A percentile compares a stretch with the other conserved stretches of the same genome.
Conservation (phyloP, 2,797 vertebrate species). For the Hybognathus amarus region DNA sequence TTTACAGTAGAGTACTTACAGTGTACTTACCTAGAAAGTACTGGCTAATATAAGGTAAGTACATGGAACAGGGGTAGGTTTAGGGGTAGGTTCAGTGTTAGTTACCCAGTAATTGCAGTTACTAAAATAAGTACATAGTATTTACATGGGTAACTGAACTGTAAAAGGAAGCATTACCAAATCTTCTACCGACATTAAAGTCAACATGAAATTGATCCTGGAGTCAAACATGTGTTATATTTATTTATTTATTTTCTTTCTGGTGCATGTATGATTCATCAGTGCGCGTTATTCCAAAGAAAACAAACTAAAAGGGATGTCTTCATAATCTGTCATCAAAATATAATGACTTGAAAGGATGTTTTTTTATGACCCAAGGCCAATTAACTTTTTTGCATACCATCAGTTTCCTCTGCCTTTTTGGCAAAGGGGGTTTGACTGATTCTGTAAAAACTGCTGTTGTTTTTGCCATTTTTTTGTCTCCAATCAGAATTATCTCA, state of each 20-base stretch:
- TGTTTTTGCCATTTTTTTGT: not conserved
- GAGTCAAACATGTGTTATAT: not conserved
- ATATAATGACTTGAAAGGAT: not conserved
- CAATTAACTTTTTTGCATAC: not conserved
- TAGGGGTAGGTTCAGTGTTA: too few species aligned
- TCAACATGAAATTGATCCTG: not conserved
- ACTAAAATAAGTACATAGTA: too few species aligned
- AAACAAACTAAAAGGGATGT: not conserved
- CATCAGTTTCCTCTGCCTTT: not conserved
- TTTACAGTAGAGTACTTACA: too few species aligned
- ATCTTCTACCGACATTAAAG: not conserved
- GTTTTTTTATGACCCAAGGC: not conserved
- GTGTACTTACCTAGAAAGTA: too few species aligned
- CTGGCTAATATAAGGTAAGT: too few species aligned
- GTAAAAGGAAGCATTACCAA: too few species aligned
- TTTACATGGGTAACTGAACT: too few species aligned
- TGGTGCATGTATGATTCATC: not conserved
- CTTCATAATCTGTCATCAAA: not conserved
- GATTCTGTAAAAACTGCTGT: not conserved
- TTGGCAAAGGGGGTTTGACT: not conserved
- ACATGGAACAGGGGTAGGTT: too few species aligned
- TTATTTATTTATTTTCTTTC: not conserved
- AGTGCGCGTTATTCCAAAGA: not conserved
- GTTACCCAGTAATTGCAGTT: too few species aligned
- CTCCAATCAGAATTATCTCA: not conserved